Base-by-base conservation (phyloP, 2,113 vertebrate genomes). In the Puntigrus tetrazona region DNA sequence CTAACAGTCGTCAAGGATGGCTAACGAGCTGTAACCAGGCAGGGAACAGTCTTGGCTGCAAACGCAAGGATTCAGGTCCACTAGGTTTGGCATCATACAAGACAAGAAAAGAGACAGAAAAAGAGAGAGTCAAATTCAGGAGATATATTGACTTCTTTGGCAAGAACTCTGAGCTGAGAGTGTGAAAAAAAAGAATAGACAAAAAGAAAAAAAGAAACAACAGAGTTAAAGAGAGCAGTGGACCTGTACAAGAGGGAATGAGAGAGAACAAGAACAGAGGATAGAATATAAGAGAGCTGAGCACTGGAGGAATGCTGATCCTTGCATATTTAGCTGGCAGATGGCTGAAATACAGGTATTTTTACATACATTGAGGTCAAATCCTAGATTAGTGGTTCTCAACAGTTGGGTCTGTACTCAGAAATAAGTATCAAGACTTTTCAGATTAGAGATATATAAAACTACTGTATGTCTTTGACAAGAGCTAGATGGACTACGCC, bases 1-100 rank as follows among this genome's bases (percentile, higher is more conserved):
- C 65, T 55, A 70, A 13, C 65, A 69, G 78, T 69, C 43, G 61
- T 81, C 78, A 70, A 65, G 45, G 31, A 70, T 81, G 79, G 79
- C 27, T 69, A 70, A 82, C 43, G 20, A 82, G 79, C 41, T 81
- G 31, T 50, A 81, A 70, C 79, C 63, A 70, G 65, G 27, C 79
- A 70, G 22, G 29, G 79, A 70, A 38, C 41, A 81, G 79, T 20
- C 31, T 70, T 70, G 65, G 65, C 79, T 82, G 7, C 45, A 6
- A 31, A 20, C 11, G 1, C 61, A 27, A 29, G 27, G 20, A 41
- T 81, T 70, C 43, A 70, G 79, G 29, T 82, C 65, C 65, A 82
- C 22, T 82, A 82, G 43, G 65, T 82, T 70, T 82, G 79, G 79
- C 79, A 70, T 70, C 47, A 55, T 34, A 20, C 29, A 25, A 38